These are phyloP conservation scores for Orientallactaga bullata DNA, from an alignment of 2,113 vertebrate genomes.

Conservation along the genomic window DNA sequence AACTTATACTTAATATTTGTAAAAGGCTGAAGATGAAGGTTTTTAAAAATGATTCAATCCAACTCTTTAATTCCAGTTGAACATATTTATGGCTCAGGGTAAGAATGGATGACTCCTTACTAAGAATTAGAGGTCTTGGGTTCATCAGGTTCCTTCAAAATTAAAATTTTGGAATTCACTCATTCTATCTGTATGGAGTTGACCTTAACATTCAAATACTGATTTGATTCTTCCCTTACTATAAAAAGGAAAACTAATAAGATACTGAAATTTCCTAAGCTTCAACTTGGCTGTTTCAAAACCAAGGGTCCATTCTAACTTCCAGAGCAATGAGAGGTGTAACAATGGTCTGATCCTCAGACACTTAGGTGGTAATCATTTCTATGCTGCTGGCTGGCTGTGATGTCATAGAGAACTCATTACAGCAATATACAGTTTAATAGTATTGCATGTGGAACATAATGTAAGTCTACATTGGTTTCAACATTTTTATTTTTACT, in stretches of 20 bases:
- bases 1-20: no score
- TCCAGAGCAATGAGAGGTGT: background rate
- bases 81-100: background rate
- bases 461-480: background rate
- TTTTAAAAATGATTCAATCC: background rate
- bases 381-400: background rate
- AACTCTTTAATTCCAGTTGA: background rate
- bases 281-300: background rate
- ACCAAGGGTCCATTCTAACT: background rate
- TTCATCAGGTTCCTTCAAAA: background rate
- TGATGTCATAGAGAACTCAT: background rate
- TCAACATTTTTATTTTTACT: background rate
- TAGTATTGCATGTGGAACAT: background rate
- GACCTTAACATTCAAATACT: background rate
- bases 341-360: background rate
- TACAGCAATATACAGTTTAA: background rate
- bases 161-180: background rate
- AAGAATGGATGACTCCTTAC: background rate
- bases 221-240: background rate
- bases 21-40: no score
- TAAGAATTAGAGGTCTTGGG: background rate
- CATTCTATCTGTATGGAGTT: background rate
- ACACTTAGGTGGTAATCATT: background rate
- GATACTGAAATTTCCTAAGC: background rate
- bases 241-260: background rate